Evolutionary conservation across 2,113 vertebrate species (phyloP).

Genomic region (Emydocephalus ijimae): DNA sequence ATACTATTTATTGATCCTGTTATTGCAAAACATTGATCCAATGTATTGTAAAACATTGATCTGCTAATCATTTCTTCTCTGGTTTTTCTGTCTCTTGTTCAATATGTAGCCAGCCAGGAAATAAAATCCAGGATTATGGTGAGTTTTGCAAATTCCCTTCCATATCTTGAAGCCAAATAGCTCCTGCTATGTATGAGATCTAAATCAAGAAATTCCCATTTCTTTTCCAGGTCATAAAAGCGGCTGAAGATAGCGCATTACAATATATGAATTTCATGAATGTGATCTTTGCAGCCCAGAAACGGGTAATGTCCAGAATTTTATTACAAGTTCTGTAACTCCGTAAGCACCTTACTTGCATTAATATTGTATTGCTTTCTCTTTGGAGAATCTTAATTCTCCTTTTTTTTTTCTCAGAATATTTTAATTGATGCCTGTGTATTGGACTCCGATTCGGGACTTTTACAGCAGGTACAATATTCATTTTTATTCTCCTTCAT

Average conservation of each 20-base stretch:
- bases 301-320: conserved; percentile 75
- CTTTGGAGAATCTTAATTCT: background rate
- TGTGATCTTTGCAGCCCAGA: conserved; percentile 95
- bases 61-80: conserved; percentile 1
- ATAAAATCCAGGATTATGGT: conserved; percentile 95
- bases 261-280: conserved; percentile 99
- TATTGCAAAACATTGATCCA: background rate
- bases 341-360: background rate
- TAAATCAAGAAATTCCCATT: conserved; percentile 13
- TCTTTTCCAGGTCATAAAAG: conserved; percentile 86
- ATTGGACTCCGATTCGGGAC: conserved; percentile 90
- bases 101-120: conserved; percentile 81
- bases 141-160: conserved; percentile 45
- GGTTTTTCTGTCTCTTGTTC: background rate
- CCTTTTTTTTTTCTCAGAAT: conserved; percentile 67
- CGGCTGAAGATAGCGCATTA: conserved; percentile 87
- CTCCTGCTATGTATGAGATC: accelerated
- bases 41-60: background rate
- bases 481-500: background rate
- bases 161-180: background rate
- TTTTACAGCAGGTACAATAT: conserved; percentile 88
- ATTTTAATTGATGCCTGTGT: conserved; percentile 95
- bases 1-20: background rate
- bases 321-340: background rate
- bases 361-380: background rate